These are phyloP conservation scores for Pseudomyrmex flavicornis DNA, from an alignment of 1,140 invertebrate genomes.

Conservation along the genomic window DNA sequence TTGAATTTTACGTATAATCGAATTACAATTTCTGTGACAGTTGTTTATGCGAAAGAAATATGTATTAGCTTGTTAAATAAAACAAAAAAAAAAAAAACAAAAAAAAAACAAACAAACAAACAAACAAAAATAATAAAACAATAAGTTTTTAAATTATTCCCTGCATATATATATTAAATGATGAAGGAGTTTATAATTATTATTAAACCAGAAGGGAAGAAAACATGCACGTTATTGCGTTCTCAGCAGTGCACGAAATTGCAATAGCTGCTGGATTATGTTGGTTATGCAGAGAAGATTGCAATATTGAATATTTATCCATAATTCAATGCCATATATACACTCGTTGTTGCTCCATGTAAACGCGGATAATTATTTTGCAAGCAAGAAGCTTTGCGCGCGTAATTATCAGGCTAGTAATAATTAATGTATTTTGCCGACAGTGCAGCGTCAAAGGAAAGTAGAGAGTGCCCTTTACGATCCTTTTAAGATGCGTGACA, in stretches of 20 bases:
- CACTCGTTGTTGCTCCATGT: not conserved
- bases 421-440: constrained; percentile 37
- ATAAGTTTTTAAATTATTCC: no score
- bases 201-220: no score
- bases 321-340: not conserved
- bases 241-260: no score
- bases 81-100: no score
- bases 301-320: not conserved
- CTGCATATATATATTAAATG: no score
- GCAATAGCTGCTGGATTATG: no score
- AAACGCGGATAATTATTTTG: constrained; percentile 40
- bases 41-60: not conserved
- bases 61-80: no score
- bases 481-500: constrained; percentile 26
- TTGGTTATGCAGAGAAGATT: not conserved
- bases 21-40: not conserved
- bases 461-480: constrained; percentile 42
- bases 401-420: constrained; percentile 44
- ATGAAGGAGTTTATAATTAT: no score
- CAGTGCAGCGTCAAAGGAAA: constrained; percentile 5
- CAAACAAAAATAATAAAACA: no score
- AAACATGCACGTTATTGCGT: no score
- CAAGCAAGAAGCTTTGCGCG: constrained; percentile 7
- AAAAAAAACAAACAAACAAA: no score
- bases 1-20: not conserved